Evolutionary conservation across 2,888 invertebrate genomes (phyloP).

Genomic region (Drosophila dives): DNA sequence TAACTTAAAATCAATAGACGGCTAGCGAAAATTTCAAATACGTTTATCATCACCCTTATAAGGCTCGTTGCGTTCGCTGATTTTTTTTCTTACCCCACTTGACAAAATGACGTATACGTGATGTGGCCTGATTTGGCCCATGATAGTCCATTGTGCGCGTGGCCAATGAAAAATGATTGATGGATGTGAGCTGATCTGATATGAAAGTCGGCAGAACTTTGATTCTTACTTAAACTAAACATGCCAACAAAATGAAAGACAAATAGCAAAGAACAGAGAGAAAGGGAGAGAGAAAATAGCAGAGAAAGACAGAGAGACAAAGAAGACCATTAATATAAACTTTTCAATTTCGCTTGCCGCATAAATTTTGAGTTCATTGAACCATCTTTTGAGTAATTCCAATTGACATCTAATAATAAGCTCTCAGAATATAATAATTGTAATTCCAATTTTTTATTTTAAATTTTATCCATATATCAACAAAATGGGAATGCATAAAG

Average conservation of each 20-base stretch:
- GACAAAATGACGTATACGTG: constrained; percentile 65
- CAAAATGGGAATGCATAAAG: neutral
- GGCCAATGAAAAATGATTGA: constrained; percentile 64
- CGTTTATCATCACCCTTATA: constrained; percentile 46
- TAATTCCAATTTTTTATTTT: constrained; percentile 5
- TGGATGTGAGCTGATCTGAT: constrained; percentile 61
- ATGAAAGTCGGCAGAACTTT: constrained; percentile 54
- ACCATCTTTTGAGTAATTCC: constrained; percentile 12
- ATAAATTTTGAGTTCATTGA: constrained; percentile 34
- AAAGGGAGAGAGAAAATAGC: neutral
- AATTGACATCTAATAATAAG: constrained; percentile 1
- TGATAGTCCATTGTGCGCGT: constrained; percentile 31
- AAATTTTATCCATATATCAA: constrained; percentile 7
- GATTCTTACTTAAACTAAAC: constrained; percentile 62
- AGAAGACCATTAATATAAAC: constrained; percentile 30
- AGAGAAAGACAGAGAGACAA: neutral
- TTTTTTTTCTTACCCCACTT: constrained; percentile 16
- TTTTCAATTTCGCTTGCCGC: constrained; percentile 10
- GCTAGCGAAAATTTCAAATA: constrained; percentile 62
- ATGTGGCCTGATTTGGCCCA: constrained; percentile 50
- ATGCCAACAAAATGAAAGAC: neutral
- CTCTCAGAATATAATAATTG: constrained; percentile 11
- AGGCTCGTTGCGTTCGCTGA: constrained; percentile 29
- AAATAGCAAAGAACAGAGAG: neutral
- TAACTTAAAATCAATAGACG: constrained; percentile 69